Conservation (phyloP, 2,797 vertebrate genomes). For the Brachyalestes nurse region DNA sequence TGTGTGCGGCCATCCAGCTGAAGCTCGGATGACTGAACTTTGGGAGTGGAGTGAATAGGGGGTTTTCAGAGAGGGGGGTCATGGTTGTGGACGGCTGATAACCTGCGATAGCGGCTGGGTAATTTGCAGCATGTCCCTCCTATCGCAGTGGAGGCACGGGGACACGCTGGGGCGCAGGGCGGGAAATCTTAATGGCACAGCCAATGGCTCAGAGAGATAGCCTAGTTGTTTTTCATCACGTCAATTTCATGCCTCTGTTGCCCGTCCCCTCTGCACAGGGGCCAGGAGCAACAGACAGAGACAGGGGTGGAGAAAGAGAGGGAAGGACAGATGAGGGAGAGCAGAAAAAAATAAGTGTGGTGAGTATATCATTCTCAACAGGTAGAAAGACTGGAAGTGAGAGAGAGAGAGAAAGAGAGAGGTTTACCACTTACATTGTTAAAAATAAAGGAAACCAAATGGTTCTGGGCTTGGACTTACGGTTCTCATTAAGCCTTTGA, state of each 20-base stretch:
- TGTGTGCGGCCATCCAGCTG: slow-evolving; percentile 11
- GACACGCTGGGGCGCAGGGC: slow-evolving; percentile 66
- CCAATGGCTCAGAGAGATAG: slow-evolving; percentile 78
- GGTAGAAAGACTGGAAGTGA: background rate
- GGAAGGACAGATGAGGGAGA: background rate
- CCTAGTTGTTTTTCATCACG: slow-evolving; percentile 78
- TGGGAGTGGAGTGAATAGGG: slow-evolving; percentile 35
- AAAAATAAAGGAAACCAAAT: background rate
- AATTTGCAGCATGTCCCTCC: slow-evolving; percentile 72
- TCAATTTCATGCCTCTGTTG: slow-evolving; percentile 71
- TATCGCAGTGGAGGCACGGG: slow-evolving; percentile 67
- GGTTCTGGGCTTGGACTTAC: background rate
- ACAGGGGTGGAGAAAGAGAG: slow-evolving; percentile 16
- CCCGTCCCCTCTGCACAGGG: slow-evolving; percentile 36
- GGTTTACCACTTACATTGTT: slow-evolving; percentile 16
- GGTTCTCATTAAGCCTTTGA: background rate
- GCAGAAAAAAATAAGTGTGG: background rate
- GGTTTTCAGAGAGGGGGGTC: slow-evolving; percentile 66
- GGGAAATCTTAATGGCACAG: slow-evolving; percentile 67
- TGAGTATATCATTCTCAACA: background rate
- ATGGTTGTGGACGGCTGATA: slow-evolving; percentile 69
- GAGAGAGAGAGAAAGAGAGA: background rate
- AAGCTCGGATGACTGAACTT: slow-evolving; percentile 41
- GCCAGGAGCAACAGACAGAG: slow-evolving; percentile 21
- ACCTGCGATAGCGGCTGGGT: slow-evolving; percentile 74